Conservation (phyloP, 2,797 vertebrate species). For the Crypturellus tataupa region DNA sequence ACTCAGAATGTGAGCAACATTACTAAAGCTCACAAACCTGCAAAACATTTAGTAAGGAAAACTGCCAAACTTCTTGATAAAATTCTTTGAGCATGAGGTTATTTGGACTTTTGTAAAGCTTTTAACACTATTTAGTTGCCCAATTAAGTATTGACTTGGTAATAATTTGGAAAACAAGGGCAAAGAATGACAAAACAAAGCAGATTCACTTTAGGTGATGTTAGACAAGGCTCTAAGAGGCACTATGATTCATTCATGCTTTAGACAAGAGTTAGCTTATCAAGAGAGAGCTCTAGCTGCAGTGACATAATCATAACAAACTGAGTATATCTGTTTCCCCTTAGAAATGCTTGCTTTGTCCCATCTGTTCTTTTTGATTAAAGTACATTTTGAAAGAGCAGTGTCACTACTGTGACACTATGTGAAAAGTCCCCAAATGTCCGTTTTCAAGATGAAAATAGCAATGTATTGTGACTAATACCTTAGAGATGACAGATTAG, state of each 20-base stretch:
- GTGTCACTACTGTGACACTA: neutral
- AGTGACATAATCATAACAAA: neutral
- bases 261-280: neutral
- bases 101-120: neutral
- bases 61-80: neutral
- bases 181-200: neutral
- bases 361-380: neutral
- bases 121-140: neutral
- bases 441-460: neutral
- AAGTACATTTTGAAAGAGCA: neutral
- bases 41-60: neutral
- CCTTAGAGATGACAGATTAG: neutral
- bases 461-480: neutral
- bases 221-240: neutral
- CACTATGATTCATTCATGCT: neutral
- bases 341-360: neutral
- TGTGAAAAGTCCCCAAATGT: neutral
- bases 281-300: neutral
- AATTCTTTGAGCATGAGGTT: neutral
- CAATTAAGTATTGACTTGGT: neutral
- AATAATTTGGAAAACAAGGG: neutral
- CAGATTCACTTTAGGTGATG: neutral
- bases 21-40: neutral
- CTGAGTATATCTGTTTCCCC: neutral
- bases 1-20: neutral